A percentile compares a stretch with the other conserved stretches of the same genome.
phyloP scores from a whole-genome alignment of 1,140 invertebrate species.

The Pteromalus puparum region DNA sequence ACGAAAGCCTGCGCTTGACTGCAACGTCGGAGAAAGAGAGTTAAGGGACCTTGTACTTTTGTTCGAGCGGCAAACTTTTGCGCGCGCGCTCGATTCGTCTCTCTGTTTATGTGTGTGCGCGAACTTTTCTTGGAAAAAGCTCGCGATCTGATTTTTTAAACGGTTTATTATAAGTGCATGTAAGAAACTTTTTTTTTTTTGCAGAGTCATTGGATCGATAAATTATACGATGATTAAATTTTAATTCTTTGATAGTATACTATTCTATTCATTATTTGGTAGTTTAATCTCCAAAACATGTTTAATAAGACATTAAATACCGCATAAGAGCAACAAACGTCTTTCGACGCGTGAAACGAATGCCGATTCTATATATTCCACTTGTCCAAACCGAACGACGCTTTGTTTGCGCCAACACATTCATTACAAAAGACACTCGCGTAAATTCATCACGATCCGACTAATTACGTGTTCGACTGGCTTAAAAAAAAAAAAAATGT shows the following conservation, averaged over 20 bases:
- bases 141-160: neutral
- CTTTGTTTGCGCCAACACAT: neutral
- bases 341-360: no score
- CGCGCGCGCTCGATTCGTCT: neutral
- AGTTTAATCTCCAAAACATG: no score
- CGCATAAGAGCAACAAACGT: no score
- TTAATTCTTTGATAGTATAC: no score
- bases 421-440: neutral
- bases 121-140: neutral
- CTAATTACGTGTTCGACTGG: neutral
- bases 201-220: no score
- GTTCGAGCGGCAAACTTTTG: conserved; percentile 18
- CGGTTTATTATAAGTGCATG: no score
- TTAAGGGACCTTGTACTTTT: conserved; percentile 25
- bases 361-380: neutral
- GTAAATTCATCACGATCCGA: neutral
- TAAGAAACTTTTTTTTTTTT: no score
- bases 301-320: no score
- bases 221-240: no score
- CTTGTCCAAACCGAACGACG: neutral
- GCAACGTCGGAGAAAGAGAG: neutral
- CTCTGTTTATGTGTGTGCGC: neutral
- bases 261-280: no score
- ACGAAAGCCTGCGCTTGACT: conserved; percentile 9
- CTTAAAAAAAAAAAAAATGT: neutral